These are phyloP conservation scores for Yponomeuta cagnagella DNA, from an alignment of 2,888 invertebrate species.

Conservation along the genomic window DNA sequence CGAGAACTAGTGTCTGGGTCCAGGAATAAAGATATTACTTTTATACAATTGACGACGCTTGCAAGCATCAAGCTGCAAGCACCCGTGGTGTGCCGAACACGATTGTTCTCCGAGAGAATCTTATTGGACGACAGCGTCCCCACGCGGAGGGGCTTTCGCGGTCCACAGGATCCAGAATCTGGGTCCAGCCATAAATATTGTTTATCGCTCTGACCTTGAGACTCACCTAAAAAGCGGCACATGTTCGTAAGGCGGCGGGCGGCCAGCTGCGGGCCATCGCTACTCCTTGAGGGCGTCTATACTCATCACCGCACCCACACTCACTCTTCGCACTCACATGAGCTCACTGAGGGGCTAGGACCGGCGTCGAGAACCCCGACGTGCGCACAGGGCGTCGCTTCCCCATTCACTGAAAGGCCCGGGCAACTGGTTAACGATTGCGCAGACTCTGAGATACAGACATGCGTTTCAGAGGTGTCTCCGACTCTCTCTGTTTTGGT, in stretches of 20 bases:
- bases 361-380: constrained; percentile 31
- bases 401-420: constrained; percentile 68
- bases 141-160: neutral
- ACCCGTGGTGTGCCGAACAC: no score
- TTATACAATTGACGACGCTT: no score
- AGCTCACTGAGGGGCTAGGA: constrained; percentile 28
- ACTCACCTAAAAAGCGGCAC: constrained; percentile 64
- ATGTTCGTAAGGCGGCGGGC: constrained; percentile 62
- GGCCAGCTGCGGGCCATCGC: constrained; percentile 59
- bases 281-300: constrained; percentile 42
- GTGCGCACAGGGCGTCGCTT: constrained; percentile 40
- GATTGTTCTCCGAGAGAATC: no score
- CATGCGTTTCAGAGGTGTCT: constrained; percentile 43
- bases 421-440: constrained; percentile 45
- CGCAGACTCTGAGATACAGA: constrained; percentile 58
- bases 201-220: constrained; percentile 43
- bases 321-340: constrained; percentile 50
- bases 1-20: no score
- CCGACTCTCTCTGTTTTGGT: constrained; percentile 53
- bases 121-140: no score
- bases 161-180: neutral
- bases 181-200: constrained; percentile 13
- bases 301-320: constrained; percentile 47
- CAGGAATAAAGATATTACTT: no score
- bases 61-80: no score